Percentiles rank a stretch among this genome's conserved stretches.
These are phyloP conservation scores for Druon quercuslanigerum DNA, from an alignment of 1,140 invertebrate genomes.

Conservation along the genomic window DNA sequence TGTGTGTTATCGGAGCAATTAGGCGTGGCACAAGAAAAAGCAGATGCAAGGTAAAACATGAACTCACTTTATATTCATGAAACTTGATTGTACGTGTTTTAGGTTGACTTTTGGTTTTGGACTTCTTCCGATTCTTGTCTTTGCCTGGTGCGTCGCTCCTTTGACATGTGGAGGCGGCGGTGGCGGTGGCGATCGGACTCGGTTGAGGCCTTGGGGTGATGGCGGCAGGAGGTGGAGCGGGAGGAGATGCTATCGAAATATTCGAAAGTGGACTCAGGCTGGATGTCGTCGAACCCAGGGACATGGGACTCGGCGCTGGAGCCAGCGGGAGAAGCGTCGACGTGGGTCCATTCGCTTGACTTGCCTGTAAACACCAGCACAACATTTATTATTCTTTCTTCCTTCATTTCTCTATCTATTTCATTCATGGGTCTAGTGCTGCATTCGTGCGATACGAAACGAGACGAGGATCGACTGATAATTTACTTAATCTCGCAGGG, in stretches of 20 bases:
- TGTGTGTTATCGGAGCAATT: too few species aligned
- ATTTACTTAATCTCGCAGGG: too few species aligned
- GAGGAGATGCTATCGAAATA: conserved; percentile 78
- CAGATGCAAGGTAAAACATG: too few species aligned
- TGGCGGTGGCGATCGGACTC: conserved; percentile 67
- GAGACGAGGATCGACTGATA: too few species aligned
- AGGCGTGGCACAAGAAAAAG: too few species aligned
- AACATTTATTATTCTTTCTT: conserved; percentile 16
- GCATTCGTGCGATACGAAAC: too few species aligned
- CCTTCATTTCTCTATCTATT: conserved; percentile 13
- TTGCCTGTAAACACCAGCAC: conserved; percentile 58
- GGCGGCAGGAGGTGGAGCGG: conserved; percentile 74
- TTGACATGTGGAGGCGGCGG: conserved; percentile 62
- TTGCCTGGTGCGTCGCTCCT: conserved; percentile 84
- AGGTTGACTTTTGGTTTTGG: conserved; percentile 90
- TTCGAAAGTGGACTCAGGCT: conserved; percentile 84
- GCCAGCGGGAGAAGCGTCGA: conserved; percentile 74
- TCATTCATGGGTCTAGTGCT: neutral
- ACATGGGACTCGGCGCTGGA: conserved; percentile 78
- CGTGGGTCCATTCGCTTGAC: conserved; percentile 65
- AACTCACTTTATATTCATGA: conserved; percentile 93
- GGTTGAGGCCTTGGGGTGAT: conserved; percentile 78
- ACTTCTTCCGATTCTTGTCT: conserved; percentile 91
- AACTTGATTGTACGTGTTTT: conserved; percentile 97
- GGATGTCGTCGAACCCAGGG: conserved; percentile 79